Evolutionary conservation across 1,140 invertebrate species (phyloP), one percentile per base, ranked within the genome.

Genomic region (Pachypsylla venusta): DNA sequence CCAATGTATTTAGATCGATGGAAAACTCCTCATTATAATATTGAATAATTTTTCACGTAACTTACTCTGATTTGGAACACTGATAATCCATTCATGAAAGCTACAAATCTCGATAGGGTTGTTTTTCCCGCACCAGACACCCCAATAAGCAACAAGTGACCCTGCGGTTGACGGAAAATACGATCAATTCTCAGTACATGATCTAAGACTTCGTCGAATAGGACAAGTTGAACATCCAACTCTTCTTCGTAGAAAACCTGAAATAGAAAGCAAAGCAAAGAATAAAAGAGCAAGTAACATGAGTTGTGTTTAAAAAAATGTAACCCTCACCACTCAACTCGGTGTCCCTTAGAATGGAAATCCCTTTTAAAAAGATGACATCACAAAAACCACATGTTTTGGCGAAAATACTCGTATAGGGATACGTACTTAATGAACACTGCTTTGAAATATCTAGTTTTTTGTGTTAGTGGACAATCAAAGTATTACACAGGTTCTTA

Each of bases 181-280:
- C 97, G 79, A 76, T 99, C 97, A 69, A 99, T 99, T 64, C 97
- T 79, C 30, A 99, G 73, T 25, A 99, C 95, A 73, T 99, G 97
- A 69, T 99, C 97, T 10, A 99, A 72, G 30, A 99, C 95, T 76
- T 99, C 95, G 72, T 99, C 94, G 73, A 99, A 99, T 1, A 99
- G 75, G 25, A 99, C 97, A 2, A 99, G 75, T 0, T 90, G 94
- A 3, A 99, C 96, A 74, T 99, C 97, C 27, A 99, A 72, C 71
- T 99, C 96, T 77, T 99, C 97, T 75, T 99, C 97, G 69, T 99
- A 99, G 75, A 99, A 99, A n/a, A 95, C 87, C 81, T 84, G 66
- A 1, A 65, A 58, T 60, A 61, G 61, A 58, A 59, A 56, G 20
- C 12, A 61, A 24, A 55, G 35, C 27, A 59, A 40, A 54, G 27